Evolutionary conservation across 2,797 vertebrate species (phyloP).

Genomic region (Oreochromis mossambicus): DNA sequence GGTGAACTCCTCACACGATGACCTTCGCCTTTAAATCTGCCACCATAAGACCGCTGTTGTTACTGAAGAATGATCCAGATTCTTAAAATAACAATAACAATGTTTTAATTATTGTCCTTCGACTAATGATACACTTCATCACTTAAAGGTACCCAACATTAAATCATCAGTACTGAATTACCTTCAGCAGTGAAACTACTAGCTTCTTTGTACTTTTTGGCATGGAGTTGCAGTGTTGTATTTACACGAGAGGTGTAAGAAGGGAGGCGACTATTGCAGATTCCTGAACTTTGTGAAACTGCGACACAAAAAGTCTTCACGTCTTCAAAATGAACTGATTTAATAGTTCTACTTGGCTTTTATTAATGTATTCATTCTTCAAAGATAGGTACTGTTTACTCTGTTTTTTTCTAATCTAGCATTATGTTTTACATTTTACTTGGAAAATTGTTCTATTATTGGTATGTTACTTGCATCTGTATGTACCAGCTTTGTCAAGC

Average conservation of each 20-base stretch:
- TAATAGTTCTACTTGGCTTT: background rate
- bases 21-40: background rate
- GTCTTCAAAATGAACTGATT: fast-evolving
- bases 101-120: background rate
- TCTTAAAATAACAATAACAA: background rate
- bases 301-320: background rate
- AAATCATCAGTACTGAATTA: background rate
- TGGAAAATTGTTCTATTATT: too few relatives aligned
- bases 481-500: background rate
- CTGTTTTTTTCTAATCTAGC: background rate
- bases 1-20: background rate
- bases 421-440: background rate
- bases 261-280: background rate
- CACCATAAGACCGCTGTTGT: background rate
- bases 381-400: background rate
- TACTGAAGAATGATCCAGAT: background rate
- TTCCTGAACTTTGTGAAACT: background rate
- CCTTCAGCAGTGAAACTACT: background rate
- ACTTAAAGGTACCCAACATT: background rate
- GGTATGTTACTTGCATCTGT: too few relatives aligned
- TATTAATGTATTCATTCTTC: fast-evolving
- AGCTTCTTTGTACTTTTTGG: background rate
- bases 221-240: background rate
- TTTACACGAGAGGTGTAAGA: background rate
- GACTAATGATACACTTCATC: background rate